Evolutionary conservation across 2,113 vertebrate species (phyloP), one percentile per base, ranked within the genome.

Genomic region (Campylomormyrus tamandua): DNA sequence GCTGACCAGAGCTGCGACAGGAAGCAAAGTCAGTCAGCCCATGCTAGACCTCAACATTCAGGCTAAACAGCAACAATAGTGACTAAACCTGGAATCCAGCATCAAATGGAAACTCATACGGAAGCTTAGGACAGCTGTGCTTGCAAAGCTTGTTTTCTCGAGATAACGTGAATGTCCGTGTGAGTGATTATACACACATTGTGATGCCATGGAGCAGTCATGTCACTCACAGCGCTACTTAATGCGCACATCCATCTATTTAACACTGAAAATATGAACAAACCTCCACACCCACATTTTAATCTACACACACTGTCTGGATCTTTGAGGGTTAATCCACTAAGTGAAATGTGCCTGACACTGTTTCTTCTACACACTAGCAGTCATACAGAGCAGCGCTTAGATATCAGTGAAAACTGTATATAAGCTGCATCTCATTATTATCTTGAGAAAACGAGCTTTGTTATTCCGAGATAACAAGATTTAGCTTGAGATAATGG

Each of bases 1-100:
- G 96, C 90, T 91, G 95, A 90, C 94, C 95, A 50, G 92, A 93
- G 58, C 90, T 91, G 24, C 10, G 88, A 5, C 42, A n/a, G 45
- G n/a, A 88, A 74, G 24, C 49, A 87, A 1, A 88, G 56, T 56
- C 27, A 87, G 6, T 42, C 35, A 42, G 50, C 35, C 24, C 8
- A 0, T 9, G 19, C 39, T 48, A n/a, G 80, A 42, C 19, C 17
- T 83, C 45, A 83, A 10, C 80, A 21, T 46, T 83, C 35, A 45
- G 42, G 42, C 9, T 1, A 48, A 42, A 88, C 35, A 2, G 52
- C 52, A 52, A 88, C 53, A 70, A 27, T 15, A 48, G 42, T 10
- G 9, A 24, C 39, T 27, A 27, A 66, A 66, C 58, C 58, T n/a
- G 8, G 24, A 27, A 66, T 8, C n/a, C 58, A 27, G 24, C 58